These are phyloP conservation scores for Onychostruthus taczanowskii DNA, from an alignment of 2,113 vertebrate species.

Conservation along the genomic window DNA sequence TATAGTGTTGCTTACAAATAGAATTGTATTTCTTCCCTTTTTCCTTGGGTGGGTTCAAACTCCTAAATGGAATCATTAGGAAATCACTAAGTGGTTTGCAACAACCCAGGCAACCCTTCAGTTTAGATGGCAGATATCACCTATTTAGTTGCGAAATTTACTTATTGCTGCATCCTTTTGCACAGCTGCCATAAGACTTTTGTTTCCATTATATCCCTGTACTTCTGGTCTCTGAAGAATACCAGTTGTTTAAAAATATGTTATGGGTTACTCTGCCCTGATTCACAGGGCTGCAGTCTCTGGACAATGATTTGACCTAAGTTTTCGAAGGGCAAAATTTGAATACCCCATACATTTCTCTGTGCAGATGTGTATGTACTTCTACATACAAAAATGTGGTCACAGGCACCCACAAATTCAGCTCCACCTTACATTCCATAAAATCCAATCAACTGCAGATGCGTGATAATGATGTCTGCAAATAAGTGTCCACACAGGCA, in stretches of 20 bases:
- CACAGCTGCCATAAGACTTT: background rate
- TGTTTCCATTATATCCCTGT: background rate
- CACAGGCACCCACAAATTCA: background rate
- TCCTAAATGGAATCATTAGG: background rate
- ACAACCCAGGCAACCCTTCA: constrained; percentile 15
- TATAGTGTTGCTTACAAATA: background rate
- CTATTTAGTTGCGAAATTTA: background rate
- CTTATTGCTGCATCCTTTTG: background rate
- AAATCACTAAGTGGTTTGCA: background rate
- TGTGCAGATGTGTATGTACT: background rate
- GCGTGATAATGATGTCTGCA: rapidly evolving
- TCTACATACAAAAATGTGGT: background rate
- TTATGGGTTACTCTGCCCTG: background rate
- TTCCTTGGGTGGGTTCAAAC: background rate
- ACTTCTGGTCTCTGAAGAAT: background rate
- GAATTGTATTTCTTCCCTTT: background rate
- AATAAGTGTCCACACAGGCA: background rate
- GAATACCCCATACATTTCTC: background rate
- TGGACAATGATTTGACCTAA: background rate
- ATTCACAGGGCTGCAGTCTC: background rate
- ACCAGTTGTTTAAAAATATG: background rate
- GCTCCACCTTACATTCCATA: background rate
- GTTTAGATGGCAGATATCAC: constrained; percentile 18
- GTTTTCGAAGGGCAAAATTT: background rate
- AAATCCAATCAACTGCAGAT: background rate